Base-by-base conservation (phyloP, 2,797 vertebrate species). In the Acrocephalus scirpaceus region DNA sequence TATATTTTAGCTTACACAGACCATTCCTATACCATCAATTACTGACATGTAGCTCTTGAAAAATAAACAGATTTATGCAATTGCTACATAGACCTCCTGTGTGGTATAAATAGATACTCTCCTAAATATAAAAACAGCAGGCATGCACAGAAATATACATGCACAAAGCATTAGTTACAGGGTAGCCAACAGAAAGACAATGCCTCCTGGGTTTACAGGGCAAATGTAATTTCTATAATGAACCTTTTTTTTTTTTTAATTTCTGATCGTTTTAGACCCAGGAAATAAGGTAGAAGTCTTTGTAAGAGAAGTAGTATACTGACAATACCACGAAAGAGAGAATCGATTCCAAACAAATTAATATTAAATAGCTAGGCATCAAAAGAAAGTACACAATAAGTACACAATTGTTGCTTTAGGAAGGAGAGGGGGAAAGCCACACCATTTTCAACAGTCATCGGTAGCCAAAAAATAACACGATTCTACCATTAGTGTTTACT, bases 171-270 rank as follows among this genome's bases (percentile, higher is more conserved):
- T 96, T 97, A 94, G 72, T 96, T 97, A 94, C 75, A 95, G 30
- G 81, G 94, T 80, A 97, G 60, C 86, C 78, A 96, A 96, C 72
- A 88, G 64, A 93, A 97, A 96, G 92, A 96, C 77, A 96, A 90
- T 97, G 96, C 96, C 97, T 98, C 94, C 97, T 97, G 96, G 97
- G 95, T 97, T 96, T 96, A 93, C 80, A 91, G 90, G 88, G 92
- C 86, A 97, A 98, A 97, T 92, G 88, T 95, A 97, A 98, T 97
- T 97, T 97, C 94, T 96, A 66, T 97, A 97, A 97, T 97, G 97
- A 97, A 97, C 93, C 88, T 71, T 96, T 89, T 84, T 9, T 6
- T 96, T 94, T 94, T 47, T 87, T 12, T 5, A 74, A 93, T 81
- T 86, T 71, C 89, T 96, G 71, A 91, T 88, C 95, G 56, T 82